Evolutionary conservation across 2,113 vertebrate species (phyloP).

Genomic region (Bungarus multicinctus): DNA sequence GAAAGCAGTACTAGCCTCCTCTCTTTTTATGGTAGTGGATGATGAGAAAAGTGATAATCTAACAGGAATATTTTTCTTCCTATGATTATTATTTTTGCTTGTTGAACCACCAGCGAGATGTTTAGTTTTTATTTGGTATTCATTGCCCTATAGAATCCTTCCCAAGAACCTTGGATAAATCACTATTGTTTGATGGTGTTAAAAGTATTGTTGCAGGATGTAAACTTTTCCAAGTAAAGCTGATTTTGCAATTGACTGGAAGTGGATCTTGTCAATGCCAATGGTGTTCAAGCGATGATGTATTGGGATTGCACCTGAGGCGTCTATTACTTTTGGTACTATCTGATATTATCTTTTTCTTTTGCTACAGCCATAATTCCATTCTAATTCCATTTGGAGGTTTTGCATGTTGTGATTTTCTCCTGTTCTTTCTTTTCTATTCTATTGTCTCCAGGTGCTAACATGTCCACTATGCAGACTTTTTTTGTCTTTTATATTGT

Average conservation of each 20-base stretch:
- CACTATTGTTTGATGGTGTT: background rate
- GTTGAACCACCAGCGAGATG: background rate
- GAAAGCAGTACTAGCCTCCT: background rate
- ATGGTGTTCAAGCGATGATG: background rate
- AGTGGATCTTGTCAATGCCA: background rate
- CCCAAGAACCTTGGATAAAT: background rate
- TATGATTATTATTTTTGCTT: background rate
- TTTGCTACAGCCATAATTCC: background rate
- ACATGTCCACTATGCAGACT: background rate
- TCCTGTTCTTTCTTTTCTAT: background rate
- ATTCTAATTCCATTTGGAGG: background rate
- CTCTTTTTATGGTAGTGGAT: background rate
- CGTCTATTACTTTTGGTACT: background rate
- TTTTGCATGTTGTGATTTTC: background rate
- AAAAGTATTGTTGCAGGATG: background rate
- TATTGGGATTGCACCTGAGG: background rate
- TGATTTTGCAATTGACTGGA: background rate
- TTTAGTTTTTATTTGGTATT: background rate
- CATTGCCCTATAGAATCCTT: background rate
- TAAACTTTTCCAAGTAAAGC: background rate
- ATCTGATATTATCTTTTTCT: background rate
- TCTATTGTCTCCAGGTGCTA: background rate
- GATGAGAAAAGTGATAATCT: slow-evolving; percentile 7
- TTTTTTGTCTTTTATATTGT: background rate
- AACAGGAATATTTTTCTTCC: background rate